Conservation (phyloP, 2,113 vertebrate genomes). For the Mandrillus leucophaeus region DNA sequence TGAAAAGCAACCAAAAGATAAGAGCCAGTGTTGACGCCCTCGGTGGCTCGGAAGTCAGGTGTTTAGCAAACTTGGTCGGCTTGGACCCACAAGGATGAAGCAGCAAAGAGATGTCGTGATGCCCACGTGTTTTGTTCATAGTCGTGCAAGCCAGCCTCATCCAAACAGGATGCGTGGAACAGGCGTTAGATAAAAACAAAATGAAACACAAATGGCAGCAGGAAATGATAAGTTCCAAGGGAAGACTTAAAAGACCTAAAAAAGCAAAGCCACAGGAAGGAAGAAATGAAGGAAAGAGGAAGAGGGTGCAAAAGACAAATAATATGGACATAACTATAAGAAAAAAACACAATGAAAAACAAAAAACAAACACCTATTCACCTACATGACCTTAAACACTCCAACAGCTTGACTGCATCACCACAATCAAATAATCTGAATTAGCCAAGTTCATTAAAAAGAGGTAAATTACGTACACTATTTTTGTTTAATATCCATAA, state of each 20-base stretch:
- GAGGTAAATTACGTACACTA: accelerated
- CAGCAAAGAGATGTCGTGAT: accelerated
- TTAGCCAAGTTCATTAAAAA: not conserved
- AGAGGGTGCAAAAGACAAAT: no score
- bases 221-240: accelerated
- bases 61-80: accelerated
- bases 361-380: accelerated
- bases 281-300: accelerated
- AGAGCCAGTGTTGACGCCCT: accelerated
- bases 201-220: accelerated
- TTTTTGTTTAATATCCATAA: not conserved
- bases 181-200: not conserved
- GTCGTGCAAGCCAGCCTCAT: accelerated
- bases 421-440: not conserved
- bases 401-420: accelerated
- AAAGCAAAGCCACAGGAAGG: no score
- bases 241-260: not conserved
- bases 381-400: accelerated
- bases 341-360: not conserved
- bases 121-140: accelerated
- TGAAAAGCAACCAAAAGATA: not conserved
- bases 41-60: accelerated
- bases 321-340: no score
- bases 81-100: accelerated
- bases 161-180: accelerated